These are phyloP conservation scores for Chelon auratus DNA, from an alignment of 2,797 vertebrate species.

Conservation along the genomic window DNA sequence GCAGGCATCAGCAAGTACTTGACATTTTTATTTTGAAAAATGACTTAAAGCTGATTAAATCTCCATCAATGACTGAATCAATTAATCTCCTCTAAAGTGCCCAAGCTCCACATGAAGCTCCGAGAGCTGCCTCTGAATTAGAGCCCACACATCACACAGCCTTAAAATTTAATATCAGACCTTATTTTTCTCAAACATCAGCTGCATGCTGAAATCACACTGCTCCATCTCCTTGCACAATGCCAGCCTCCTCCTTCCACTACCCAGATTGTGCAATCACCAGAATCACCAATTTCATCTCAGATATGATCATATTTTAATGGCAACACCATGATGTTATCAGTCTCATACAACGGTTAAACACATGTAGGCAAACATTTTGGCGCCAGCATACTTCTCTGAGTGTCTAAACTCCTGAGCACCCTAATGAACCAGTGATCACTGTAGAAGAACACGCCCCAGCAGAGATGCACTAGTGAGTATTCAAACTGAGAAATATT, in stretches of 20 bases:
- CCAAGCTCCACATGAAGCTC: background rate
- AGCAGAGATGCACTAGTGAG: background rate
- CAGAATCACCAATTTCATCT: background rate
- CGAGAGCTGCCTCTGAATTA: fast-evolving
- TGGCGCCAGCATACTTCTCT: fast-evolving
- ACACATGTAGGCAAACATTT: background rate
- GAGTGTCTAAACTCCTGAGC: background rate
- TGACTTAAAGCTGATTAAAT: background rate
- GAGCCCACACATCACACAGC: background rate
- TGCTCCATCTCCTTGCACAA: background rate
- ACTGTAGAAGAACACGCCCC: background rate
- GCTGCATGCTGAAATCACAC: too few relatives aligned
- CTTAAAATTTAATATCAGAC: background rate
- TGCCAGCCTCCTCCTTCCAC: background rate
- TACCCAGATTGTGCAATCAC: background rate
- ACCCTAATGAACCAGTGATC: background rate
- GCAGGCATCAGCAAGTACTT: background rate
- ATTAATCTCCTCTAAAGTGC: background rate
- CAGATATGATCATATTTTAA: conserved; percentile 9
- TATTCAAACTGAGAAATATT: background rate
- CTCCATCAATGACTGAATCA: background rate
- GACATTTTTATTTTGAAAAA: background rate
- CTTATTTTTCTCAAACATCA: too few relatives aligned
- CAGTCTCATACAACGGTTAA: background rate
- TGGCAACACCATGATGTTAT: background rate